Evolutionary conservation across 1,140 invertebrate species (phyloP), one percentile per base, ranked within the genome.

Genomic region (Drosophila setifemur): DNA sequence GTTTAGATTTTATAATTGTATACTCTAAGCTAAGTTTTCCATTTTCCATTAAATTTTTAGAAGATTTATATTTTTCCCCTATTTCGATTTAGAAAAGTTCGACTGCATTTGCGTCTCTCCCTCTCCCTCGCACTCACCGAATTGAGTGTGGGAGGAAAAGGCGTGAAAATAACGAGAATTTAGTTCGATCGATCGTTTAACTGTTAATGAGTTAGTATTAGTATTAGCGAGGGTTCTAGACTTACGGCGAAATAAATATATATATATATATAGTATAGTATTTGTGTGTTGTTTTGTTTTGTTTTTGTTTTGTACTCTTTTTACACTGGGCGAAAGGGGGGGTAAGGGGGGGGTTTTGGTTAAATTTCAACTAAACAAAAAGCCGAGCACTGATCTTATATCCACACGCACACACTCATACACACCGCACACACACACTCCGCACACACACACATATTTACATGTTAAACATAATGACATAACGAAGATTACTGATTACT

Each of bases 381-480:
- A 64, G 25, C 19, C 25, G 31, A 64, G 43, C 60, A 63, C 57
- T 48, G 60, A 39, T 63, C 60, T 64, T 45, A 21, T 39, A 18
- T 23, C 44, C 31, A 47, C 25, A 48, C 29, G 11, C 42, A 26
- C 8, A 26, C 42, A 44, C 23, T 12, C 3, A 25, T n/a, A 63
- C 12, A 21, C 18, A 29, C 8, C 8, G 39, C 37, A 25, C 16
- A 29, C 18, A 53, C 12, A 18, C 35, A 31, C 25, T 7, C 37
- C 11, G 12, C 14, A 16, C 37, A 33, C 14, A 28, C 57, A 63
- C 4, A 40, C 61, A 26, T 64, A 64, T 64, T 64, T 64, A 49
- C 44, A 64, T 47, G 11, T 40, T 64, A 48, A 64, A 58, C 37
- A 37, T 64, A 64, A 64, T 64, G 49, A 64, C 33, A 64, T 64